A percentile compares a stretch with the other conserved stretches of the same genome.
Evolutionary conservation across 2,888 invertebrate genomes (phyloP).

Genomic region (Miltochrista miniata): DNA sequence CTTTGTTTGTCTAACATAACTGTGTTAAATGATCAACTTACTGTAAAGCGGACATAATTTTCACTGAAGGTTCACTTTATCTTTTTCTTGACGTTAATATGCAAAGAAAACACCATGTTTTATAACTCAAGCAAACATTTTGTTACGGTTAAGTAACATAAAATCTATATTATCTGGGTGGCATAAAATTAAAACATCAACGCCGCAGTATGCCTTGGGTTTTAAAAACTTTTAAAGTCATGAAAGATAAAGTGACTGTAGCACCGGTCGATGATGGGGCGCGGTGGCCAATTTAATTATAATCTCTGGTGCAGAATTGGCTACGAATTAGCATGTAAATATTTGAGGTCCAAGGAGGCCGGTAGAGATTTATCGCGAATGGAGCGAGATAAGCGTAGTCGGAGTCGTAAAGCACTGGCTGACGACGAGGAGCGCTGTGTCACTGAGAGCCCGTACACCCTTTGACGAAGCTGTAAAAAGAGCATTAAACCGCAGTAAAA

Average conservation of each 20-base stretch:
- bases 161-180: constrained; percentile 68
- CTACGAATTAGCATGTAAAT: constrained; percentile 83
- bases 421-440: constrained; percentile 41
- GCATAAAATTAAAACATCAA: constrained; percentile 73
- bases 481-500: constrained; percentile 83
- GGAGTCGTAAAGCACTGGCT: constrained; percentile 73
- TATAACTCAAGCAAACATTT: constrained; percentile 49
- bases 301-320: constrained; percentile 80
- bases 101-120: constrained; percentile 39
- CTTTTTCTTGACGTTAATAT: constrained; percentile 19
- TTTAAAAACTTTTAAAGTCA: constrained; percentile 74
- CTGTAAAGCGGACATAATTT: constrained; percentile 11
- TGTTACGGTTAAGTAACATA: constrained; percentile 54
- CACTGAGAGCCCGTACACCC: constrained; percentile 64
- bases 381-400: constrained; percentile 76
- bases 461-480: constrained; percentile 82
- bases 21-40: constrained; percentile 8
- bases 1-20: constrained; percentile 17
- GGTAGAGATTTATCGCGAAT: constrained; percentile 79
- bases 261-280: constrained; percentile 65
- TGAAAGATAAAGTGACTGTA: constrained; percentile 75
- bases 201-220: constrained; percentile 53
- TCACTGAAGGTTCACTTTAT: constrained; percentile 19
- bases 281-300: constrained; percentile 77
- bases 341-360: constrained; percentile 80